A percentile compares a stretch with the other conserved stretches of the same genome.
Conservation (phyloP, 2,888 invertebrate genomes). For the Ochropleura leucogaster region DNA sequence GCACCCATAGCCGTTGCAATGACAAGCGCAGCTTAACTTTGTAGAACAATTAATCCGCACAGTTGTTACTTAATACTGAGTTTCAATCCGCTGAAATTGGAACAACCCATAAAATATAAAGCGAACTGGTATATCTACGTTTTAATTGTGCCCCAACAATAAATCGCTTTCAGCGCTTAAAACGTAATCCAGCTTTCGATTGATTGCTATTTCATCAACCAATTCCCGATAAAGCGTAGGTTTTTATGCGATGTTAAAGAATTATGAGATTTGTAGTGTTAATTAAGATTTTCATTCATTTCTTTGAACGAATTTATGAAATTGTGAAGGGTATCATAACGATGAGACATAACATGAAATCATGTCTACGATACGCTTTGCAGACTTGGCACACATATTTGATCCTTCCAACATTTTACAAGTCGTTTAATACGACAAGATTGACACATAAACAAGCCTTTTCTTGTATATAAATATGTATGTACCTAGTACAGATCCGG, state of each 20-base stretch:
- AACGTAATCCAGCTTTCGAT: slow-evolving; percentile 56
- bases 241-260: slow-evolving; percentile 45
- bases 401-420: not conserved
- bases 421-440: not conserved
- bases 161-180: slow-evolving; percentile 53
- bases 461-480: not conserved
- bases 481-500: not conserved
- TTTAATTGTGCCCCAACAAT: slow-evolving; percentile 50
- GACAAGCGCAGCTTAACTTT: not conserved
- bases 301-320: not conserved
- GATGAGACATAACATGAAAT: not conserved
- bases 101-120: slow-evolving; percentile 41
- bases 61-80: not conserved
- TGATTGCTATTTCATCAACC: slow-evolving; percentile 69
- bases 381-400: not conserved
- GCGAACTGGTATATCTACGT: slow-evolving; percentile 10
- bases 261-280: slow-evolving; percentile 23
- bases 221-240: slow-evolving; percentile 44
- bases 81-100: slow-evolving; percentile 20
- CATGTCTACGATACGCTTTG: no score
- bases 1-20: slow-evolving; percentile 6
- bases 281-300: slow-evolving; percentile 1
- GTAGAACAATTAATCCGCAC: not conserved
- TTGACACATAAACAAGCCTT: not conserved
- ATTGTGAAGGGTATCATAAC: not conserved